Base-by-base conservation (phyloP, 2,888 invertebrate species). In the Cosmorhoe ocellata region DNA sequence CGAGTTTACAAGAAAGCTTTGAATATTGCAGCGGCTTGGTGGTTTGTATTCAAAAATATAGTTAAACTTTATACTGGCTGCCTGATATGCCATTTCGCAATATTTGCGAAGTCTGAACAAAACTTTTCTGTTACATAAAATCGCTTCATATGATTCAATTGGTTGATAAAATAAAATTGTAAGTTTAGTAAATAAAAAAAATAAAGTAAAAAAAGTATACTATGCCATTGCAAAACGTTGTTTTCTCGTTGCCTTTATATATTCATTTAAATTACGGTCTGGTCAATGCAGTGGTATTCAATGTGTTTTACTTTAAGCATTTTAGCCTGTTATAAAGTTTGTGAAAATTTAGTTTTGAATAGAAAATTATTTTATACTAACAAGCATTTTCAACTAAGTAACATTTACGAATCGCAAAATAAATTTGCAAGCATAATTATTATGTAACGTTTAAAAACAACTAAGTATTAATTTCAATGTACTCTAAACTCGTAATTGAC, bases 401-500 rank as follows among this genome's bases (percentile, higher is more conserved):
- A 34, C 31, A 36, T 18, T 28, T 39, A 49, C n/a, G 37, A 38
- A 44, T 18, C n/a, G 24, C 41, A 40, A 47, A 43, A 46, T 12
- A 22, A 39, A 46, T n/a, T 28, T 8, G 36, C 12, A 46, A 46
- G 38, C 42, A 10, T 24, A 30, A 18, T 12, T 26, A 26, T 11
- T 1, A 22, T 3, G n/a, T n/a, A n/a, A n/a, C n/a, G n/a, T n/a
- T n/a, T n/a, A n/a, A 32, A 14, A 41, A 31, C 28, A 46, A 40
- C 30, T n/a, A 42, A 49, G 9, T 48, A 33, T 37, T 45, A 14
- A 49, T 43, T 52, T 53, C 9, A 37, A 8, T 37, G 48, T 43
- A 47, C 49, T 51, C 51, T 53, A 34, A 51, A 47, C 39, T 56
- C 48, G 45, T 62, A 62, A 62, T 62, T 62, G 62, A 62, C 61